Conservation (phyloP, 2,113 vertebrate species). For the Anarrhichthys ocellatus region DNA sequence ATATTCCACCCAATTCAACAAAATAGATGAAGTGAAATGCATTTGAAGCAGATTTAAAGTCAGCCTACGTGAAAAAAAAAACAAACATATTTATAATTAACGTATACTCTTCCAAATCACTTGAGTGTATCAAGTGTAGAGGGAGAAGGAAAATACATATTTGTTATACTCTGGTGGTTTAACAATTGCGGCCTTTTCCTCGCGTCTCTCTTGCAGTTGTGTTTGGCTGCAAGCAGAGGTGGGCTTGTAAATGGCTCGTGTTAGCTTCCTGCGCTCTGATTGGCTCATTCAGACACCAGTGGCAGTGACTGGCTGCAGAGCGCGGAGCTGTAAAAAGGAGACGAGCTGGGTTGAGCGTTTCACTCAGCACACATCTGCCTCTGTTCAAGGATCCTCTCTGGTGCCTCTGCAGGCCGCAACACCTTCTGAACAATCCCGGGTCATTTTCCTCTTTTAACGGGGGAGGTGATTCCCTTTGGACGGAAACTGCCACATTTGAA, state of each 20-base stretch:
- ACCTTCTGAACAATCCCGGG: not conserved
- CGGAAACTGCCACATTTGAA: not conserved
- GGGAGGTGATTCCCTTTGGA: not conserved
- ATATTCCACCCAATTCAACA: not conserved
- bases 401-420: not conserved
- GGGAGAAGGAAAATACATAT: not conserved
- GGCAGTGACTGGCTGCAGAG: conserved; percentile 55
- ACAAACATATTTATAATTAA: not conserved
- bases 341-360: not conserved
- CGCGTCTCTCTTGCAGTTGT: not conserved
- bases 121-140: not conserved
- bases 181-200: not conserved
- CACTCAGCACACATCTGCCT: conserved; percentile 60
- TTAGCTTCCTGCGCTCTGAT: conserved; percentile 63
- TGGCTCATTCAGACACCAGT: conserved; percentile 58
- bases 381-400: not conserved
- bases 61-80: not conserved
- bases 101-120: not conserved
- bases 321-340: conserved; percentile 58
- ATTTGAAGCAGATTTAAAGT: not conserved
- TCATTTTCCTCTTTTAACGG: conserved; percentile 10
- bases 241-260: conserved; percentile 16
- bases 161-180: not conserved
- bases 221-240: not conserved
- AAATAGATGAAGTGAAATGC: not conserved